Evolutionary conservation across 2,797 vertebrate genomes (phyloP).

Genomic region (Lycodopsis pacificus): DNA sequence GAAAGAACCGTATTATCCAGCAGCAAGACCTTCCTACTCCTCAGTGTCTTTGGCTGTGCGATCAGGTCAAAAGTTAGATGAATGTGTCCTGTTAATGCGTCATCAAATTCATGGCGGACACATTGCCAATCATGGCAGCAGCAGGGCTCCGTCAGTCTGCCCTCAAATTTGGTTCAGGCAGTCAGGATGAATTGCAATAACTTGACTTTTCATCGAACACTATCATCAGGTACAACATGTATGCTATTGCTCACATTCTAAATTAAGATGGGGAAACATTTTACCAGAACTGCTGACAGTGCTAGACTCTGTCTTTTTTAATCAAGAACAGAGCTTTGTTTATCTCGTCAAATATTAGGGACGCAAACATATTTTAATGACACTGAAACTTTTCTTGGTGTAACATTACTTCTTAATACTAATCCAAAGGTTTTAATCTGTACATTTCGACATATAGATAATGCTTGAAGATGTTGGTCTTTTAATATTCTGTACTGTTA

Average conservation of each 20-base stretch:
- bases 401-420: neutral
- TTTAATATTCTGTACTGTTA: too few species aligned
- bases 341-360: neutral
- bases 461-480: neutral
- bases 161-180: neutral
- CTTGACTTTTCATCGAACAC: neutral
- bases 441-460: neutral
- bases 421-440: neutral
- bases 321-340: neutral
- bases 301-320: too few species aligned
- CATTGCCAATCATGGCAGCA: neutral
- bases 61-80: neutral
- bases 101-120: too few species aligned
- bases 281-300: neutral
- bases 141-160: too few species aligned
- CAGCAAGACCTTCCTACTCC: neutral
- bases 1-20: neutral
- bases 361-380: neutral
- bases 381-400: neutral
- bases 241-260: neutral
- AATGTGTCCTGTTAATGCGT: neutral
- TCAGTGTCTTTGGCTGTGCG: neutral
- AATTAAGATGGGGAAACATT: neutral
- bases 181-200: neutral
- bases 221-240: too few species aligned